A percentile compares a stretch with the other conserved stretches of the same genome.
Conservation (phyloP, 2,888 invertebrate genomes). For the Thymelicus sylvestris region DNA sequence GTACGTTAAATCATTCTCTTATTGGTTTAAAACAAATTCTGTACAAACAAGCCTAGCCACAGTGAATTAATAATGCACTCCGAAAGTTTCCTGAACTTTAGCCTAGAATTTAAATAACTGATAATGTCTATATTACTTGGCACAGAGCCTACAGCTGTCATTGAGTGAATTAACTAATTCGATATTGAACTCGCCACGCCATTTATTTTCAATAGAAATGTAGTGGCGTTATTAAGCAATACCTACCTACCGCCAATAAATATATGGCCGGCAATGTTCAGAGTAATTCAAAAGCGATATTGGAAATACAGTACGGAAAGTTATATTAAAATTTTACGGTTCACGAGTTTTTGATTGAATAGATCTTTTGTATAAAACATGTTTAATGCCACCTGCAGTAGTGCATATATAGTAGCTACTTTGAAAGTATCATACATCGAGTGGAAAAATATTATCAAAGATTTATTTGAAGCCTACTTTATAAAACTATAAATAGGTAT, state of each 20-base stretch:
- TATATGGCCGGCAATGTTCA: conserved; percentile 31
- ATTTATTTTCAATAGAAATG: conserved; percentile 37
- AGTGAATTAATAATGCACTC: not conserved
- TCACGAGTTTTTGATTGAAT: conserved; percentile 21
- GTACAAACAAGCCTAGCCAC: not conserved
- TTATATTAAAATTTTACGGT: conserved; percentile 22
- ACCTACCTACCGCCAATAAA: conserved; percentile 18
- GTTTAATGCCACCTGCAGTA: too few species aligned
- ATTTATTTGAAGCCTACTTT: too few species aligned
- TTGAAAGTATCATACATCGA: too few species aligned
- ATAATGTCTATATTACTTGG: conserved; percentile 36
- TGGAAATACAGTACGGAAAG: conserved; percentile 21
- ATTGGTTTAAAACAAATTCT: not conserved
- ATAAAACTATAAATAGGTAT: too few species aligned
- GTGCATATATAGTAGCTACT: too few species aligned
- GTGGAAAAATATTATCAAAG: too few species aligned
- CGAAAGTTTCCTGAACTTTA: conserved; percentile 25
- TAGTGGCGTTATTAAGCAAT: conserved; percentile 30
- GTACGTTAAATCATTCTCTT: too few species aligned
- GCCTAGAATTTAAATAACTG: conserved; percentile 27
- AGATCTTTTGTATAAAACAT: conserved; percentile 15
- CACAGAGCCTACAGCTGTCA: conserved; percentile 36
- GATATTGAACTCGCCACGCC: conserved; percentile 33
- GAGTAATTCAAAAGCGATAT: conserved; percentile 26
- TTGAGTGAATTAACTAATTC: conserved; percentile 38